Evolutionary conservation across 2,113 vertebrate species (phyloP), one percentile per base, ranked within the genome.

Genomic region (Macrotus californicus): DNA sequence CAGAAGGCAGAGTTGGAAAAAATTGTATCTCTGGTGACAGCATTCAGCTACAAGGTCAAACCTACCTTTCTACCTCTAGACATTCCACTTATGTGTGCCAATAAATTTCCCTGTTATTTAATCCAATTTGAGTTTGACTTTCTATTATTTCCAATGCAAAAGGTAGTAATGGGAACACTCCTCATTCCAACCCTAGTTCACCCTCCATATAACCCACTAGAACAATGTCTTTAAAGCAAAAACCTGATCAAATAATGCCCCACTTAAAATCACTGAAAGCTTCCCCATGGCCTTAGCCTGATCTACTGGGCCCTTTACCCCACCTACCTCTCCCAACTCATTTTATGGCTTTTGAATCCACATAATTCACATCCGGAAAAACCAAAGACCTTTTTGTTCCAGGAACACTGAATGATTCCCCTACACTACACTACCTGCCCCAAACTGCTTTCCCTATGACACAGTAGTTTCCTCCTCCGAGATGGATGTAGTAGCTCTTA

Each of bases 171-270:
- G 48, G 21, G 88, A 88, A 66, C 15, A 72, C 21, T 87, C 26
- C 39, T 88, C 34, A 50, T 79, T 79, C 43, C 46, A 84, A 79
- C 10, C 39, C 26, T 29, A 79, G 79, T 89, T 79, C 34, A 73
- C 29, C 24, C 21, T 77, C 31, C 52, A 88, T 10, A 94, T 61
- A 91, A 88, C 46, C 88, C 52, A 91, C 39, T 19, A 83, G 43
- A 96, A 86, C 50, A 76, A 77, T 36, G 39, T 31, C 22, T 92
- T 75, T 76, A 54, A 93, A 82, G 69, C 73, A 48, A 95, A 89
- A 96, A 94, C 43, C 21, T 91, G n/a, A 93, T 34, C 36, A 87
- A 75, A 82, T 80, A 89, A 92, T 69, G 21, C 8, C 26, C 31
- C 48, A 84, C 16, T 89, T 89, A 48, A 89, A 87, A 77, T 93